These are phyloP conservation scores for Solenodon paradoxus DNA, from an alignment of 2,113 vertebrate genomes.

Conservation along the genomic window DNA sequence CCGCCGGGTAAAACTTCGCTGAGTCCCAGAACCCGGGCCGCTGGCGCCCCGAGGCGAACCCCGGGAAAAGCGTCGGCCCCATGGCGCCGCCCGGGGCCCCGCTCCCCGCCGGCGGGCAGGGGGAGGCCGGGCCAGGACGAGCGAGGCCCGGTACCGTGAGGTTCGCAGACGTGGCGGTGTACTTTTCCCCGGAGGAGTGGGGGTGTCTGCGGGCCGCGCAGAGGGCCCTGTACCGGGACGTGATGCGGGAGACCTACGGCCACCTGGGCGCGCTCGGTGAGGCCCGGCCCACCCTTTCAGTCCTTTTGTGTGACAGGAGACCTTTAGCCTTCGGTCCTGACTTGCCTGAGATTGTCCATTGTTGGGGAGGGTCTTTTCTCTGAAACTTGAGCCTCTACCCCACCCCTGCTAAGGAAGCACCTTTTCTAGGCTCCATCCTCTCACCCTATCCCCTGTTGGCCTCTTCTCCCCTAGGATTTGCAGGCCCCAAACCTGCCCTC, in stretches of 20 bases:
- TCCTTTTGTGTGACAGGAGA: background rate
- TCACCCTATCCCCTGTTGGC: background rate
- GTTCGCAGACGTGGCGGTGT: too few species aligned
- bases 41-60: background rate
- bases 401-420: background rate
- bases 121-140: accelerated
- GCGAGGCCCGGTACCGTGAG: background rate
- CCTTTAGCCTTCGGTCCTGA: background rate
- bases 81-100: background rate
- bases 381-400: background rate
- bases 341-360: background rate
- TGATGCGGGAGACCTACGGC: too few species aligned
- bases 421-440: background rate
- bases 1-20: background rate
- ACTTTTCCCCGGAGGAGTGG: too few species aligned
- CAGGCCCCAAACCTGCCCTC: background rate
- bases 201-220: too few species aligned
- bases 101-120: background rate
- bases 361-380: background rate
- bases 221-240: too few species aligned
- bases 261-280: too few species aligned
- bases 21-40: background rate
- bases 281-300: too few species aligned
- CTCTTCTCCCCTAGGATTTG: background rate
- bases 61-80: background rate